Percentiles rank a stretch among this genome's conserved stretches.
phyloP scores from a whole-genome alignment of 2,888 invertebrate species.

The Heteromurus nitidus region DNA sequence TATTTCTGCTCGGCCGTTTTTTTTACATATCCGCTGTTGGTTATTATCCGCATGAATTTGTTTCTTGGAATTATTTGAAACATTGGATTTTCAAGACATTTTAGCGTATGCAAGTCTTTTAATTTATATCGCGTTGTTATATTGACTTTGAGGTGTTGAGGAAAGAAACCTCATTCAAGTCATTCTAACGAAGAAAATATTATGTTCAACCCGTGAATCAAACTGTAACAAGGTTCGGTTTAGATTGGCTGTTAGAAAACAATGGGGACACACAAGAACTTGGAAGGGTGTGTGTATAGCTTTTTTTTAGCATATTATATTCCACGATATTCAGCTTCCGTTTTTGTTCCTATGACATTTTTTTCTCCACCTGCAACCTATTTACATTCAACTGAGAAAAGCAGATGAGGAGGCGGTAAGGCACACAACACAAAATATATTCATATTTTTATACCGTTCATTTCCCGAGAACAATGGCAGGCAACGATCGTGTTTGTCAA shows the following conservation, averaged over 20 bases:
- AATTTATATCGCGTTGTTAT: background rate
- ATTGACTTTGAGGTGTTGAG: background rate
- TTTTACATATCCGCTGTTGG: background rate
- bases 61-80: background rate
- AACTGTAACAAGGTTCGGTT: background rate
- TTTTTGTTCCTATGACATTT: slow-evolving; percentile 3
- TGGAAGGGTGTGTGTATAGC: slow-evolving; percentile 13
- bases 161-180: slow-evolving; percentile 59
- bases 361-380: slow-evolving; percentile 21
- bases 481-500: too few relatives aligned
- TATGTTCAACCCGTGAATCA: slow-evolving; percentile 49
- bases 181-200: too few relatives aligned
- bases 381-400: background rate
- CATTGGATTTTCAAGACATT: background rate
- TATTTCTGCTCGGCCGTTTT: background rate
- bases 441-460: background rate
- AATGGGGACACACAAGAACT: slow-evolving; percentile 39
- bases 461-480: slow-evolving; percentile 18
- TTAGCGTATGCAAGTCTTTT: background rate
- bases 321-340: background rate
- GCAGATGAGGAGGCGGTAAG: background rate
- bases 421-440: background rate
- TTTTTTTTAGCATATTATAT: background rate
- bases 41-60: background rate
- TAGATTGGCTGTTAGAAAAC: slow-evolving; percentile 25